Conservation (phyloP, 2,888 invertebrate genomes). For the Autographa pulchrina region DNA sequence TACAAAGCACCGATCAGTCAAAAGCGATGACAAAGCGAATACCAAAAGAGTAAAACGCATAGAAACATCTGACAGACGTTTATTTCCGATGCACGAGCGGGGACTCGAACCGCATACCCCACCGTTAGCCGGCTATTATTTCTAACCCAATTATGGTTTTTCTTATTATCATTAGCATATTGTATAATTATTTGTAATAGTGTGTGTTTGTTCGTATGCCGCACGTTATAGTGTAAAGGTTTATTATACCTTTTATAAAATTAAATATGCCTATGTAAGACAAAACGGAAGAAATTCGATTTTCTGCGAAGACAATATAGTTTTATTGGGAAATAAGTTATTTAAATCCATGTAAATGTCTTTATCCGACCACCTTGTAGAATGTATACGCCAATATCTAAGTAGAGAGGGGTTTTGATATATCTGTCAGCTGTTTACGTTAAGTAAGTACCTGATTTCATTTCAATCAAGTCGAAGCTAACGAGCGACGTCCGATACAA, state of each 20-base stretch:
- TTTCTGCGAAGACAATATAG: not conserved
- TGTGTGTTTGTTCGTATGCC: conserved; percentile 21
- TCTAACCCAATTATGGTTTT: conserved; percentile 45
- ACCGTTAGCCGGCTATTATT: conserved; percentile 48
- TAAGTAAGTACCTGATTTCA: not conserved
- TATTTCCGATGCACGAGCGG: conserved; percentile 63
- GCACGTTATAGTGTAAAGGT: no score
- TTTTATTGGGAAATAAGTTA: not conserved
- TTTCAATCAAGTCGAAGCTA: conserved; percentile 29
- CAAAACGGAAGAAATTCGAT: no score
- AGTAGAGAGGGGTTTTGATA: not conserved
- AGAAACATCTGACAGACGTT: conserved; percentile 51
- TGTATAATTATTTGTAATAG: conserved; percentile 3
- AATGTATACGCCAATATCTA: not conserved
- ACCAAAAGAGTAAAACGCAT: conserved; percentile 30
- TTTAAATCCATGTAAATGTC: not conserved
- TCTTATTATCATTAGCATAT: conserved; percentile 23
- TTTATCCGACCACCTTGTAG: not conserved
- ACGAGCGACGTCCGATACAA: conserved; percentile 52
- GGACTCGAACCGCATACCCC: conserved; percentile 41
- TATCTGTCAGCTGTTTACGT: not conserved
- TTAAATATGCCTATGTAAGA: no score
- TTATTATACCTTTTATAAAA: no score
- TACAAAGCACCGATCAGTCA: conserved; percentile 44
- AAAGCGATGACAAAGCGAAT: conserved; percentile 56